phyloP scores from a whole-genome alignment of 2,888 invertebrate genomes.

The Cephus runcator region DNA sequence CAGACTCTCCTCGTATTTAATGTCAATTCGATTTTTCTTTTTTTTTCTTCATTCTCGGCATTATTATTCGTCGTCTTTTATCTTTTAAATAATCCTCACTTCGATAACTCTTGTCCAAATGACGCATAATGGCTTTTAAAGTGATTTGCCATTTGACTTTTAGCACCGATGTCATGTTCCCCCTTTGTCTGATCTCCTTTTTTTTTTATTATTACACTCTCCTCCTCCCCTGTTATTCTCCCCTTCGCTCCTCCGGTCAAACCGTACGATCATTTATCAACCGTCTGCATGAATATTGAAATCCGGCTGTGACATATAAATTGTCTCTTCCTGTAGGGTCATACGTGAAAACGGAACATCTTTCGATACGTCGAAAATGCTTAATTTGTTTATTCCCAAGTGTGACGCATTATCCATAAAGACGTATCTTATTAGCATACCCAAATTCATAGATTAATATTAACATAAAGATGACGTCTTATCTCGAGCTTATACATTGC shows the following conservation, averaged over 20 bases:
- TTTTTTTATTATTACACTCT: not conserved
- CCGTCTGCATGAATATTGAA: not conserved
- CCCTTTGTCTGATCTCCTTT: not conserved
- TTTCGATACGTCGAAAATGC: not conserved
- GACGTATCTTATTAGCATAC: not conserved
- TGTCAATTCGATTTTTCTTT: not conserved
- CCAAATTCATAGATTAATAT: not conserved
- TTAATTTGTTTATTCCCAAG: not conserved
- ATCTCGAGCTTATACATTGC: not conserved
- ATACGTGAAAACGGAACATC: constrained; percentile 22
- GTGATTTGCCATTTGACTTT: no score
- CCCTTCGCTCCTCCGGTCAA: not conserved
- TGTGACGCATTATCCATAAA: not conserved
- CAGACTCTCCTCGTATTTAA: not conserved
- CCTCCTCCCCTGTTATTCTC: not conserved
- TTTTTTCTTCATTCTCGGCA: not conserved
- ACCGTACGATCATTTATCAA: not conserved
- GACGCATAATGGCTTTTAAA: no score
- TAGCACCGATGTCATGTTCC: not conserved
- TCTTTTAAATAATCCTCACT: not conserved
- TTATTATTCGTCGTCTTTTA: not conserved
- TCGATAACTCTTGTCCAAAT: not conserved
- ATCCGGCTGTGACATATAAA: constrained; percentile 29
- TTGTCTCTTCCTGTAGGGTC: constrained; percentile 36
- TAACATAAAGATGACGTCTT: not conserved